Evolutionary conservation across 2,113 vertebrate genomes (phyloP).

Genomic region (Hypocryptadius cinnamomeus): DNA sequence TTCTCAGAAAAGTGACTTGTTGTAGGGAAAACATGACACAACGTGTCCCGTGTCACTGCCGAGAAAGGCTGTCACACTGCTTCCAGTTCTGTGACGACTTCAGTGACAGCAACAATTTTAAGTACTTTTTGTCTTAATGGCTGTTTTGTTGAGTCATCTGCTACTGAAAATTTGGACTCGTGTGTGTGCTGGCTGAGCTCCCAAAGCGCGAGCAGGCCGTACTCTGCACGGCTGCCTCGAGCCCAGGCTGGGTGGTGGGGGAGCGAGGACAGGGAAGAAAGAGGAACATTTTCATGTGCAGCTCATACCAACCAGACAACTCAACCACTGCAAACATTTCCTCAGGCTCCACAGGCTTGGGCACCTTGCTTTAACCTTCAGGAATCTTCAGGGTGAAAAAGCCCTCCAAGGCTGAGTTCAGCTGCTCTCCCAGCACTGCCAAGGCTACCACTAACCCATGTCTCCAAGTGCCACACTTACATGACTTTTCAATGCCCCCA

Average conservation of each 20-base stretch:
- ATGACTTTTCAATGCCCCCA: not conserved
- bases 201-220: not conserved
- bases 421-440: not conserved
- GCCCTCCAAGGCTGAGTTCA: not conserved
- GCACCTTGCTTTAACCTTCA: not conserved
- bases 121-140: not conserved
- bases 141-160: not conserved
- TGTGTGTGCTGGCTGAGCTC: not conserved
- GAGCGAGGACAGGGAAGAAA: not conserved
- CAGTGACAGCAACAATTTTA: not conserved
- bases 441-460: not conserved
- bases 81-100: not conserved
- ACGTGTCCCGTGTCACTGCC: fast-evolving
- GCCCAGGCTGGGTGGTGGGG: fast-evolving
- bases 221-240: not conserved
- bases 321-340: not conserved
- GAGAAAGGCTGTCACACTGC: not conserved
- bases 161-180: not conserved
- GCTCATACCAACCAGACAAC: not conserved
- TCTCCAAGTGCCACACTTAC: not conserved
- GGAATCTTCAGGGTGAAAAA: not conserved
- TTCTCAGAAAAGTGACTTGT: not conserved
- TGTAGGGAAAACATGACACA: not conserved
- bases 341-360: not conserved
- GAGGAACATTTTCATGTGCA: not conserved